These are phyloP conservation scores for Gracilinanus agilis DNA, from an alignment of 2,113 vertebrate species.

Conservation along the genomic window DNA sequence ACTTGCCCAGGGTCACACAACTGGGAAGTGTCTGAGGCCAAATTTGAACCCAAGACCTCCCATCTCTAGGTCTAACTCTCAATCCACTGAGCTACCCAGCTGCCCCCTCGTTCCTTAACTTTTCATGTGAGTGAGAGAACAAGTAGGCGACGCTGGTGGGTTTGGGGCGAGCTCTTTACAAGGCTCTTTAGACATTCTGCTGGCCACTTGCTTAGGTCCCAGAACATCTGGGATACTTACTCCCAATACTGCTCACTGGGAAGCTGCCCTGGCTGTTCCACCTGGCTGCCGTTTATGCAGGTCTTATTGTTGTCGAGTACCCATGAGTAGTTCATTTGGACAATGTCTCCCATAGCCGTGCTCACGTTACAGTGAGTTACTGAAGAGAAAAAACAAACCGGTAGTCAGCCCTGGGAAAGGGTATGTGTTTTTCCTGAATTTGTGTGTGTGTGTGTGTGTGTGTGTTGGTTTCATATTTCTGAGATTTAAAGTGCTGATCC, in stretches of 20 bases:
- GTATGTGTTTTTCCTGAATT: neutral
- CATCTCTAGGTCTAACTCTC: no score
- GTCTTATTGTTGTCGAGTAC: conserved; percentile 82
- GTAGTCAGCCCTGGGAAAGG: neutral
- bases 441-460: neutral
- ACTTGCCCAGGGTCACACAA: no score
- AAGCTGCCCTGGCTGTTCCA: conserved; percentile 83
- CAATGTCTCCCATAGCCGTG: fast-evolving
- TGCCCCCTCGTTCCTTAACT: neutral
- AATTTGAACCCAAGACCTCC: no score
- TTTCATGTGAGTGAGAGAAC: neutral
- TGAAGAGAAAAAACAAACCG: conserved; percentile 64
- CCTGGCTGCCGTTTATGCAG: conserved; percentile 80
- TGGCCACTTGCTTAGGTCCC: conserved; percentile 4
- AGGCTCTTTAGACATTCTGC: neutral
- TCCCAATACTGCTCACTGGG: conserved; percentile 96
- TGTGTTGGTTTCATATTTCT: neutral
- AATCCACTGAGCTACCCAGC: no score
- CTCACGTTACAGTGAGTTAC: conserved; percentile 85
- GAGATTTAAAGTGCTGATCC: neutral
- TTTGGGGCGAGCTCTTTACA: neutral
- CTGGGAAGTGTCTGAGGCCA: no score
- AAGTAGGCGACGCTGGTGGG: neutral
- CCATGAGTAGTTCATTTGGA: conserved; percentile 79
- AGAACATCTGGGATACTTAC: conserved; percentile 85